These are phyloP conservation scores for Aurelia aurita DNA, from an alignment of 30 jellyfish, hydroid and myxozoan species.

Conservation along the genomic window DNA sequence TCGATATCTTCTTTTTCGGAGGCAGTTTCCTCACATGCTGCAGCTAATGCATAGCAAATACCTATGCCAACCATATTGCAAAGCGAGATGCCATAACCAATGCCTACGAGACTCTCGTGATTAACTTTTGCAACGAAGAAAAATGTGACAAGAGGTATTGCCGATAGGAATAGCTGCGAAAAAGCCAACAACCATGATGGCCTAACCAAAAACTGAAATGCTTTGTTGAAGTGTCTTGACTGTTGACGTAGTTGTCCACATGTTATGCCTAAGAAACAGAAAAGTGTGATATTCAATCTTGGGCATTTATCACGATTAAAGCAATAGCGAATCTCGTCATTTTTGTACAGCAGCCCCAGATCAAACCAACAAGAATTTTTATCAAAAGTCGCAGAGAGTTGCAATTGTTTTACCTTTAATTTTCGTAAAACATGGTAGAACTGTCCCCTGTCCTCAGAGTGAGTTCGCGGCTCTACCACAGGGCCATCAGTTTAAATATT, in stretches of 20 bases:
- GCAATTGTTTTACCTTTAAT: no score
- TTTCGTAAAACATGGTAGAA: no score
- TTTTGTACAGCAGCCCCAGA: no score
- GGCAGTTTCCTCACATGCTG: conserved; percentile 49
- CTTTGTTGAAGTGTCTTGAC: conserved; percentile 19
- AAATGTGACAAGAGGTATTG: conserved; percentile 52
- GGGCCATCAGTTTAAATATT: no score
- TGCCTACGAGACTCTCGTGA: conserved; percentile 15
- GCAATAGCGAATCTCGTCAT: no score
- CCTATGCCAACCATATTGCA: conserved; percentile 45
- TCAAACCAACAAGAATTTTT: no score
- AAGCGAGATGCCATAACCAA: conserved; percentile 48
- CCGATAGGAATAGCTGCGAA: conserved; percentile 53
- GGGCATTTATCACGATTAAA: no score
- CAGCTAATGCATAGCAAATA: conserved; percentile 25
- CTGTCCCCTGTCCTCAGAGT: no score
- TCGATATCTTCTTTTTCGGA: conserved; percentile 12
- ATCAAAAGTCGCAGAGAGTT: no score
- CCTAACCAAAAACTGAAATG: conserved; percentile 49
- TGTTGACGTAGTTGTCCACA: conserved; percentile 30
- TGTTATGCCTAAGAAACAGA: conserved; percentile 24
- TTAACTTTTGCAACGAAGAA: conserved; percentile 22
- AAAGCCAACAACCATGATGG: conserved; percentile 61
- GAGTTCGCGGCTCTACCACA: no score
- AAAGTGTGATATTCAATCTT: not conserved